Percentiles rank a stretch among this genome's conserved stretches.
These are phyloP conservation scores for Condylura cristata DNA, from an alignment of 2,113 vertebrate genomes.

Conservation along the genomic window DNA sequence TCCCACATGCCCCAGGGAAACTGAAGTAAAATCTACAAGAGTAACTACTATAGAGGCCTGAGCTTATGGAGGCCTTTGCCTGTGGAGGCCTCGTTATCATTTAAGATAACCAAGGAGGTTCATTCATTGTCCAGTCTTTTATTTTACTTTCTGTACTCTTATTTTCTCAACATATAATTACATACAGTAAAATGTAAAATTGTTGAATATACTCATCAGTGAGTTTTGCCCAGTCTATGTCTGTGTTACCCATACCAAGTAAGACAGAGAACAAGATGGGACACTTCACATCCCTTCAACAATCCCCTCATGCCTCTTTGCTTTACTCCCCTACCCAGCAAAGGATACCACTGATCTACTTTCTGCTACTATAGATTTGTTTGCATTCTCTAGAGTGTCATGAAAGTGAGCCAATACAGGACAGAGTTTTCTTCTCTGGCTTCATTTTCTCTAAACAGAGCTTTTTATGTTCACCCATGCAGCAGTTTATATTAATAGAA, in stretches of 20 bases:
- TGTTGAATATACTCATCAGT: background rate
- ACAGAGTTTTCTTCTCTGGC: background rate
- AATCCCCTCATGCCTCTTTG: background rate
- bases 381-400: background rate
- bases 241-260: background rate
- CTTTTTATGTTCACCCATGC: background rate
- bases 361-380: background rate
- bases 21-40: background rate
- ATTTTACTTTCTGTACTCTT: background rate
- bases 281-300: background rate
- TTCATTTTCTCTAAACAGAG: background rate
- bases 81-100: background rate
- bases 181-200: background rate
- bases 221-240: background rate
- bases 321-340: background rate
- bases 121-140: background rate
- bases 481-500: background rate
- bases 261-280: background rate
- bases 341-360: background rate
- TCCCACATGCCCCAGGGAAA: background rate
- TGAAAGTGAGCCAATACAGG: background rate
- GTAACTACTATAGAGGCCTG: background rate
- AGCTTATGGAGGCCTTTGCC: background rate
- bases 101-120: background rate
- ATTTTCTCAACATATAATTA: background rate